These are phyloP conservation scores for Pristionchus entomophagus DNA, from an alignment of 2,888 invertebrate genomes.

Conservation along the genomic window DNA sequence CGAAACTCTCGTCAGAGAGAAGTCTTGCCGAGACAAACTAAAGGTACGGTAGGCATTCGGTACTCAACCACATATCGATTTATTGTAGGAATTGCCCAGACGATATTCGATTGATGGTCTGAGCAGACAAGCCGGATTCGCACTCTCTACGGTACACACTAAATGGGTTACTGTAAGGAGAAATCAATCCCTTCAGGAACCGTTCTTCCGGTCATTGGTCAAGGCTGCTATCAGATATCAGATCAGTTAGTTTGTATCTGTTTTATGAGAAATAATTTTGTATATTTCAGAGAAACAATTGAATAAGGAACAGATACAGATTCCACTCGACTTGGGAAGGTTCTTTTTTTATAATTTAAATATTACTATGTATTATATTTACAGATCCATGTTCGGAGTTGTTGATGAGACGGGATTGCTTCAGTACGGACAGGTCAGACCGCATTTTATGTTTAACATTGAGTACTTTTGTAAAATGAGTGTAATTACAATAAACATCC, in stretches of 20 bases:
- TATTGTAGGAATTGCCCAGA: conserved; percentile 57
- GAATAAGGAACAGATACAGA: conserved; percentile 49
- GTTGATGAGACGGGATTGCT: conserved; percentile 71
- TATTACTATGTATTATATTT: too few species aligned
- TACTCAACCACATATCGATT: neutral
- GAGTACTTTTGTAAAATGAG: too few species aligned
- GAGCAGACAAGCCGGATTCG: conserved; percentile 54
- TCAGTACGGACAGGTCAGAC: conserved; percentile 62
- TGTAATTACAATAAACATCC: neutral
- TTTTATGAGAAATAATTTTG: neutral
- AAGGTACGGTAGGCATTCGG: conserved; percentile 48
- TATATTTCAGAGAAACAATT: conserved; percentile 44
- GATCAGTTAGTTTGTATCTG: conserved; percentile 50
- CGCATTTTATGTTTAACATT: too few species aligned
- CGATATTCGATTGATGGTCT: conserved; percentile 56
- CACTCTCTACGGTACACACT: conserved; percentile 47
- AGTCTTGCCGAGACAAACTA: conserved; percentile 60
- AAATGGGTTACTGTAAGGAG: conserved; percentile 26
- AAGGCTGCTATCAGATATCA: conserved; percentile 60
- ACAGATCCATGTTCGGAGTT: conserved; percentile 71
- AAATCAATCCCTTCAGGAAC: conserved; percentile 62
- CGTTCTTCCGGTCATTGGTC: conserved; percentile 71
- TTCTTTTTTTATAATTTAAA: too few species aligned
- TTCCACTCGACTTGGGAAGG: conserved; percentile 45
- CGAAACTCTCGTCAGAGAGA: conserved; percentile 65